Evolutionary conservation across 2,888 invertebrate species (phyloP).

Genomic region (Mamestra brassicae): DNA sequence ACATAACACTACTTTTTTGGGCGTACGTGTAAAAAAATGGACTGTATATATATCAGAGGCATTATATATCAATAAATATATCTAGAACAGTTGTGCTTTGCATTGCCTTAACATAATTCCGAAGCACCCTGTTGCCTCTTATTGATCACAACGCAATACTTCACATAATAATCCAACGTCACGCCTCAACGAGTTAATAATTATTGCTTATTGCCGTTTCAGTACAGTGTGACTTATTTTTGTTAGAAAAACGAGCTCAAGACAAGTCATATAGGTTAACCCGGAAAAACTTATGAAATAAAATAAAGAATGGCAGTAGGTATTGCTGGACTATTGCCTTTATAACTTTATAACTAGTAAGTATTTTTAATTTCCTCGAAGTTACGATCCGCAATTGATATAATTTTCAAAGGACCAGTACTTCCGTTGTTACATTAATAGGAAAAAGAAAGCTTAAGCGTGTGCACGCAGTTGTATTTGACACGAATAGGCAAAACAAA

Average conservation of each 20-base stretch:
- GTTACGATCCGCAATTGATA: slow-evolving; percentile 29
- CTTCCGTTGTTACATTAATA: slow-evolving; percentile 58
- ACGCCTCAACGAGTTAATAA: slow-evolving; percentile 1
- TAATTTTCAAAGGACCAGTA: slow-evolving; percentile 35
- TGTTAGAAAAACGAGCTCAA: background rate
- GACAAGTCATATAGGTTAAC: background rate
- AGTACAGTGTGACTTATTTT: background rate
- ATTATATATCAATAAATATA: too few species aligned
- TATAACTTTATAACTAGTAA: too few species aligned
- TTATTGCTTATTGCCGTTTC: background rate
- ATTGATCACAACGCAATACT: background rate
- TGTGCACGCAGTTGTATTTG: slow-evolving; percentile 57
- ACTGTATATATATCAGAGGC: too few species aligned
- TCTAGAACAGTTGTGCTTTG: too few species aligned
- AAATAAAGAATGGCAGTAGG: background rate
- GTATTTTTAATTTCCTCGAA: slow-evolving; percentile 31
- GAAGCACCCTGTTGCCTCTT: too few species aligned
- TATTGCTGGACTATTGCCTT: too few species aligned
- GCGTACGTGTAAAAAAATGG: too few species aligned
- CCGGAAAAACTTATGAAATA: background rate
- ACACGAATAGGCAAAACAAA: slow-evolving; percentile 57
- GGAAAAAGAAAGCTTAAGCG: slow-evolving; percentile 62
- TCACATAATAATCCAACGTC: slow-evolving; percentile 9
- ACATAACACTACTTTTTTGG: too few species aligned
- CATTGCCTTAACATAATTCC: too few species aligned